Evolutionary conservation across 1,140 invertebrate genomes (phyloP), one percentile per base, ranked within the genome.

Genomic region (Procambarus clarkii): DNA sequence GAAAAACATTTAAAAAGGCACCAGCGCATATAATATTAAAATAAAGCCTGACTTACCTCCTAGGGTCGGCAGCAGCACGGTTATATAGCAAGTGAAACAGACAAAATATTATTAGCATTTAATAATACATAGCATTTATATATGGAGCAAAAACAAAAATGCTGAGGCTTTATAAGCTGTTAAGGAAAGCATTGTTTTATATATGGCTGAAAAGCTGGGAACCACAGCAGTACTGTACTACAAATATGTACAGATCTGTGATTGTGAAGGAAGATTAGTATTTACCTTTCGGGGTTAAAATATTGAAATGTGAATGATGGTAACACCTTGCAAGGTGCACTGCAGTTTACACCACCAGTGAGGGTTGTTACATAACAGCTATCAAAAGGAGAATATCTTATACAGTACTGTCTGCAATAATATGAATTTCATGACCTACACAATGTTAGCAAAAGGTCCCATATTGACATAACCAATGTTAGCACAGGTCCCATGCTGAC

Each of bases 31-130:
- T 54, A 24, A 77, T 76, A 46, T 76, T 74, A 34, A 24, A 48
- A 50, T 46, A 76, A 74, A 71, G 87, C 87, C 82, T 79, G 44
- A 91, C 89, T 91, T 91, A 91, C 89, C 89, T 91, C 89, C 89
- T 91, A 86, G 34, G n/a, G 44, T 64, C 58, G 74, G 24, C 89
- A 86, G 71, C 89, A 64, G 74, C 76, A 69, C 69, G 71, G 83
- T 80, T 69, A 80, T 64, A 84, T 86, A 91, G 83, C 81, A 91
- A 85, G 82, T 78, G 89, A 60, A 71, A 86, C 58, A 82, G 78
- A 86, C 45, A 91, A 91, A 91, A 86, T 64, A 58, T 60, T 18
- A 91, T 91, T 91, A 91, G 80, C 81, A 77, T 77, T 86, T 74
- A 86, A 58, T 74, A 64, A 60, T 79, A 60, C 24, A 87, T 21